Evolutionary conservation across 1,140 invertebrate genomes (phyloP), one percentile per base, ranked within the genome.

Genomic region (Microplitis mediator): DNA sequence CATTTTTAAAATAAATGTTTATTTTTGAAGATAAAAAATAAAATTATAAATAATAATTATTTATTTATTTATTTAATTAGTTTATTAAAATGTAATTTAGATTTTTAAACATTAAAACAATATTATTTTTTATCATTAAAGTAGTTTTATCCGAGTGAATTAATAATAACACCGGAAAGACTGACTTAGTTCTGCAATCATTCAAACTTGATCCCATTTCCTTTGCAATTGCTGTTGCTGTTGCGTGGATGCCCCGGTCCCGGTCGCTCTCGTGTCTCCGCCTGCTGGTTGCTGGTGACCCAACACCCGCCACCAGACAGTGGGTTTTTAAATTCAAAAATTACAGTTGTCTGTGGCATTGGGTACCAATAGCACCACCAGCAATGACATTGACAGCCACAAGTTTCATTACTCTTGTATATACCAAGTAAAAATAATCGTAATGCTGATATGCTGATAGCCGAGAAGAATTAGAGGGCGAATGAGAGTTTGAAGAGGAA

Each of bases 1-100:
- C 84, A 84, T 84, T 85, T 72, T 85, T 82, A 81, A 84, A 85
- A 85, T 85, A 85, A 84, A 85, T 85, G 83, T 85, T 85, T 85
- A 85, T 85, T 85, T 85, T 85, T 85, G 82, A 85, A 72, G 70
- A 65, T 23, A 72, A 71, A 72, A 50, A 67, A 56, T 32, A 54
- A 13, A 13, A 39, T 14, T 14, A 64, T 36, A 64, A n/a, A 64
- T 5, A 36, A 39, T 39, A 8, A 36, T 31, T 62, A 62, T 62
- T 62, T 31, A 62, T 0, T 13, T 23, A 31, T 56, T 56, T 23
- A 56, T 56, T 16, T 23, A 13, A 16, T 56, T 4, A 13, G 5
- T 56, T n/a, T 14, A 11, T 45, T 23, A 23, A 23, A 23, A 23
- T 23, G 23, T 23, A 23, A 23, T 23, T 23, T 23, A 23, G 23